Evolutionary conservation across 2,797 vertebrate genomes (phyloP), one percentile per base, ranked within the genome.

Genomic region (Neoniphon sammara): DNA sequence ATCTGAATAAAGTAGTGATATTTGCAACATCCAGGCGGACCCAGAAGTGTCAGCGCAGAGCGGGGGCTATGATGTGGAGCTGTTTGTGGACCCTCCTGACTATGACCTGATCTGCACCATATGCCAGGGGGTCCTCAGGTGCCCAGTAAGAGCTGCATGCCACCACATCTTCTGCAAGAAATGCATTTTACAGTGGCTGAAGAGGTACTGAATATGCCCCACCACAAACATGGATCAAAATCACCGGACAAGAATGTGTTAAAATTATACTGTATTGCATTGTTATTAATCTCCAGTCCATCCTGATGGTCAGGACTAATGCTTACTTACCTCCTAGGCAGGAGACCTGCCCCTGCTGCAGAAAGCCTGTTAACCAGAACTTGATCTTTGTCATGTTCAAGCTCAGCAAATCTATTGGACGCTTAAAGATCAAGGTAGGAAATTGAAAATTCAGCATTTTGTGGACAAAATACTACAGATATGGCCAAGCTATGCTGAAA

Each of bases 101-200:
- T 93, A 93, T 46, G 95, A 94, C 81, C 88, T 97, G 62, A 93
- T 97, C 81, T 97, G 96, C 87, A 94, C 95, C 25, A 94, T 97
- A 81, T 97, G 96, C 79, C 95, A 94, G 49, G 96, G 95, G 2
- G 95, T 97, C 62, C 91, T 97, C 75, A 94, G 91, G 78, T 95
- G 91, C 81, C 96, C 96, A 0, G 93, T 96, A 15, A 94, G 95
- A 86, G 90, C 96, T 12, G 92, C 93, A 4, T 97, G 96, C 83
- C 92, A 95, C 81, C 96, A 97, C 79, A 90, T 96, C 81, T 97
- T 96, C 92, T 97, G 96, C 92, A 95, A 96, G 83, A 96, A 94
- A 82, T 97, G 96, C 84, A 96, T 97, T 80, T 84, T 95, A 61
- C 94, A 89, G 66, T 97, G 96, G 96, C 93, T 97, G 57, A 95